Base-by-base conservation (phyloP, 2,113 vertebrate genomes). In the Rhipidura dahli region DNA sequence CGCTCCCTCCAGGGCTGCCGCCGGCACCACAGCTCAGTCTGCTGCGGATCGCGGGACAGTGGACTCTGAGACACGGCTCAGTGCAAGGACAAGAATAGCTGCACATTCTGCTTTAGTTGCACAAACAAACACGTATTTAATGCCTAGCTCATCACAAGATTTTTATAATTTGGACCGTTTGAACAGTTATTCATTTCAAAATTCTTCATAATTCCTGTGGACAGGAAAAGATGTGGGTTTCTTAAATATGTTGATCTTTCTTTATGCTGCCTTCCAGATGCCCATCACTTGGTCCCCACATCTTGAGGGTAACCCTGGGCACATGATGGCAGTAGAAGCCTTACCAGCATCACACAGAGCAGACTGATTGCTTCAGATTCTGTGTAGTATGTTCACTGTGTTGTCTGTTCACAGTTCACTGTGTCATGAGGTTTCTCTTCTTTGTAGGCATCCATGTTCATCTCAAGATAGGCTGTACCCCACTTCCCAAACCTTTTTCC, bases 1-100 rank as follows among this genome's bases (percentile, higher is more conserved):
- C 49, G 18, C 35, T 72, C 18, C 53, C 30, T 22, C 17, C 63
- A 14, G 42, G 47, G 56, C 28, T 24, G 50, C 68, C 35, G 68
- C 54, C 24, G 1, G 24, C 53, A 22, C 40, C 60, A 20, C 61
- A 24, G 44, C 73, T 42, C 50, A 49, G 26, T 31, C 40, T 28
- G 63, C 45, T 5, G 6, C 3, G 1, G 15, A 4, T 31, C 56
- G 56, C 0, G 7, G 35, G 14, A 13, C 53, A n/a, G 33, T 0
- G 1, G 30, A 11, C 42, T 42, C 69, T 2, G 14, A 80, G 63
- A 56, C 22, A 18, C 7, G 2, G 26, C 11, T 20, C 59, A 28
- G 1, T 3, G 35, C 4, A 4, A 39, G 68, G 85, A 31, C 27
- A 56, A 15, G 20, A 47, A 42, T 1, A 6, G 63, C 71, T 35